Conservation (phyloP, 2,113 vertebrate genomes). For the Ciconia stormi region DNA sequence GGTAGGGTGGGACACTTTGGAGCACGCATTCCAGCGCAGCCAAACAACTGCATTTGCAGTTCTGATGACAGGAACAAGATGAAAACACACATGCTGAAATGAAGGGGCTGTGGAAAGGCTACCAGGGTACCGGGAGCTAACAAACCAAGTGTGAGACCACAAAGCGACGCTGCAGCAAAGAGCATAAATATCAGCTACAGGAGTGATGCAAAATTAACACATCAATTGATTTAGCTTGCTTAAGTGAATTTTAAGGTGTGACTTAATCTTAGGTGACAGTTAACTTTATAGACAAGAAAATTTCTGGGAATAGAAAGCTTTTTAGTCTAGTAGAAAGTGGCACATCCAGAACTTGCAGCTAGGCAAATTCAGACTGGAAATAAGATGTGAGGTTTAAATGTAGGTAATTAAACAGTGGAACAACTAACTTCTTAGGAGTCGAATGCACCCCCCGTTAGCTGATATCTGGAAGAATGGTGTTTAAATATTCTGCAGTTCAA, state of each 20-base stretch:
- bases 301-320: not conserved
- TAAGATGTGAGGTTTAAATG: not conserved
- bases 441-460: not conserved
- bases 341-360: not conserved
- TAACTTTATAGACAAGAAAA: not conserved
- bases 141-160: not conserved
- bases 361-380: not conserved
- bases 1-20: not conserved
- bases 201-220: not conserved
- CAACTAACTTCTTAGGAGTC: not conserved
- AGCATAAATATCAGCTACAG: not conserved
- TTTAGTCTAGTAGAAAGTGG: not conserved
- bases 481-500: not conserved
- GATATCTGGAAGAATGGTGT: not conserved
- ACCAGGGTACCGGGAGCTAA: rapidly evolving
- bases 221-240: not conserved
- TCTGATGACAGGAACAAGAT: not conserved
- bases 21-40: not conserved
- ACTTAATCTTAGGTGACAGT: not conserved
- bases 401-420: not conserved
- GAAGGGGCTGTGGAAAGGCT: not conserved
- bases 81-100: not conserved
- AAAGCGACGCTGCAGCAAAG: not conserved
- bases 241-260: not conserved
- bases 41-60: not conserved